phyloP scores from a whole-genome alignment of 92 coral and sea anemone species.

The Blastomussa wellsi region DNA sequence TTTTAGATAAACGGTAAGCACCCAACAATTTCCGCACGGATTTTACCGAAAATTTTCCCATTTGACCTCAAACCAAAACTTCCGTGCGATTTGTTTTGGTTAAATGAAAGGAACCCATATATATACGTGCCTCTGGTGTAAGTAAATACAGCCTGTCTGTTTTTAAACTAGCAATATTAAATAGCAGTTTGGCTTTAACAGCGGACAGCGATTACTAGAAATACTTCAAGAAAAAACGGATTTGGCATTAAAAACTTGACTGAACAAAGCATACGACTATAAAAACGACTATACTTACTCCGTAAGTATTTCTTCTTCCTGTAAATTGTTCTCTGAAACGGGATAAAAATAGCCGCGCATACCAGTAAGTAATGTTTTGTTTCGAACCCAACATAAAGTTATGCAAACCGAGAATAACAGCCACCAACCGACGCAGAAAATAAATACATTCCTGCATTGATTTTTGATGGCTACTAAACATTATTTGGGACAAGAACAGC shows the following conservation, averaged over 20 bases:
- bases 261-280: neutral
- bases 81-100: too few relatives aligned
- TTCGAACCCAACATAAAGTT: constrained; percentile 21
- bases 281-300: constrained; percentile 34
- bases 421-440: neutral
- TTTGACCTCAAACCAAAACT: too few relatives aligned
- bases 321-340: constrained; percentile 15
- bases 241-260: neutral
- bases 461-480: neutral
- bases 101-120: neutral
- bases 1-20: too few relatives aligned
- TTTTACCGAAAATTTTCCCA: too few relatives aligned
- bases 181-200: neutral
- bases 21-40: too few relatives aligned
- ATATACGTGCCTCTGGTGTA: neutral
- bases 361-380: constrained; percentile 4
- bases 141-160: constrained; percentile 5
- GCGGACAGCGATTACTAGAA: neutral
- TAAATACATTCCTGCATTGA: neutral
- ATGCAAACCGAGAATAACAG: constrained; percentile 23
- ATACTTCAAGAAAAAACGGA: neutral
- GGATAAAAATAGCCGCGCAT: constrained; percentile 1
- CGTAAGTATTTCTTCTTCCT: neutral
- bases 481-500: neutral
- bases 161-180: neutral